phyloP scores from a whole-genome alignment of 1,140 invertebrate genomes.

The Glomeris maerens region DNA sequence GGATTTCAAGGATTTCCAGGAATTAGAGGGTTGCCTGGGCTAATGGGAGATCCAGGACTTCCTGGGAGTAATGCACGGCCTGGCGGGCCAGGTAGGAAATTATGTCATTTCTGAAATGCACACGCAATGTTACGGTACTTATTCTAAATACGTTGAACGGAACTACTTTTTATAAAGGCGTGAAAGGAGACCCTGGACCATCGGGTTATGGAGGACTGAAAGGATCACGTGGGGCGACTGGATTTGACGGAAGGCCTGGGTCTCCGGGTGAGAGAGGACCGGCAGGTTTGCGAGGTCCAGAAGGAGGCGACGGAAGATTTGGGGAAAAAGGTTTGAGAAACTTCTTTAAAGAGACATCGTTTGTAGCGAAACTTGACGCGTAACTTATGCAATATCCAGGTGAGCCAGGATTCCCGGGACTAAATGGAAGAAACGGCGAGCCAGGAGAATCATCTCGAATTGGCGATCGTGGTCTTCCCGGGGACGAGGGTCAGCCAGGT shows the following conservation, averaged over 20 bases:
- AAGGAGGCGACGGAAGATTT: slow-evolving; percentile 17
- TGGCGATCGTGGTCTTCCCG: not conserved
- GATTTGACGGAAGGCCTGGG: slow-evolving; percentile 13
- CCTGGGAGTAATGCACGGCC: not conserved
- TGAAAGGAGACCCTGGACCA: slow-evolving; percentile 10
- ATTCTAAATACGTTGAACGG: too few species aligned
- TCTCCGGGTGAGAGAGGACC: slow-evolving; percentile 21
- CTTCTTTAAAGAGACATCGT: too few species aligned
- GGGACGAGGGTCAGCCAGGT: not conserved
- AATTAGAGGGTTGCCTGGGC: slow-evolving; percentile 9
- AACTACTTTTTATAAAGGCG: too few species aligned
- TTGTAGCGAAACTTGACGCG: too few species aligned
- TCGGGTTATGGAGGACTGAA: slow-evolving; percentile 40
- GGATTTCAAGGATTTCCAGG: not conserved
- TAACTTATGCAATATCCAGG: too few species aligned
- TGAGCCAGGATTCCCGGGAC: too few species aligned
- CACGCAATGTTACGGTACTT: too few species aligned
- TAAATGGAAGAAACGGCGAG: too few species aligned
- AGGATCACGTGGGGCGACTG: slow-evolving; percentile 27
- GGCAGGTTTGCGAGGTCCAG: slow-evolving; percentile 16
- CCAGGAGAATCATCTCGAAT: not conserved
- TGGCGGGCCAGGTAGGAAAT: slow-evolving; percentile 13
- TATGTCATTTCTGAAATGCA: slow-evolving; percentile 20
- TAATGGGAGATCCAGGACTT: slow-evolving; percentile 11
- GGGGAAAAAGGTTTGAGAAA: slow-evolving; percentile 39